Evolutionary conservation across 1,140 invertebrate genomes (phyloP).

Genomic region (Xylocopa sonorina): DNA sequence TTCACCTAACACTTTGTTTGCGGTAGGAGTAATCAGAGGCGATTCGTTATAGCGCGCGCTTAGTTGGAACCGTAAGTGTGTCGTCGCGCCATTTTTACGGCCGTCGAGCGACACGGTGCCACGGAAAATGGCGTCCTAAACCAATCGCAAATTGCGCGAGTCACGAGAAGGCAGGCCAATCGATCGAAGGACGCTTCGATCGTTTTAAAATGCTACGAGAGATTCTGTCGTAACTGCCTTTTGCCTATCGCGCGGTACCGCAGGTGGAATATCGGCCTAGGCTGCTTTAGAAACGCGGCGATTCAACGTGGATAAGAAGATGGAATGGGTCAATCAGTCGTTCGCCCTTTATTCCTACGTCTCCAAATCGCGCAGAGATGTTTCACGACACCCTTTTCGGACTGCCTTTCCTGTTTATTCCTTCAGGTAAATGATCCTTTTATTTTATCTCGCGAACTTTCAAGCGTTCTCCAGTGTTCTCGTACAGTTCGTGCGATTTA

Average conservation of each 20-base stretch:
- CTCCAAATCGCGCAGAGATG: no score
- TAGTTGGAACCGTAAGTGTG: not conserved
- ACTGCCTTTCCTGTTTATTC: no score
- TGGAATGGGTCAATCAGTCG: not conserved
- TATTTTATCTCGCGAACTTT: no score
- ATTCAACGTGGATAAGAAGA: not conserved
- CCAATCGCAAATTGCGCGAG: not conserved
- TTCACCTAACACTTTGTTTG: no score
- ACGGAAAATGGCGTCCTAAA: not conserved
- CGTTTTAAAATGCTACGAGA: not conserved
- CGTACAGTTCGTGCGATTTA: no score
- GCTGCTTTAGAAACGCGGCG: not conserved
- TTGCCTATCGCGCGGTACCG: not conserved
- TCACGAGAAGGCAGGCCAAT: not conserved
- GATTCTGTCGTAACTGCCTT: constrained; percentile 13
- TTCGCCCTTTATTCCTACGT: no score
- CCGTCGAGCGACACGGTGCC: not conserved
- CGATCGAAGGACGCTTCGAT: not conserved
- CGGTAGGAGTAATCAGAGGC: no score
- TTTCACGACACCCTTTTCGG: no score
- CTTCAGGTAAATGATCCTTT: no score
- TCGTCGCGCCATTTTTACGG: not conserved
- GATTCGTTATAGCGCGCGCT: no score
- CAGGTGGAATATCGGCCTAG: constrained; percentile 16
- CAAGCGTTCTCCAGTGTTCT: no score